A percentile compares a stretch with the other conserved stretches of the same genome.
Evolutionary conservation across 37 sponge, comb jelly and placozoan genomes (phyloP).

Genomic region (Bolinopsis microptera): DNA sequence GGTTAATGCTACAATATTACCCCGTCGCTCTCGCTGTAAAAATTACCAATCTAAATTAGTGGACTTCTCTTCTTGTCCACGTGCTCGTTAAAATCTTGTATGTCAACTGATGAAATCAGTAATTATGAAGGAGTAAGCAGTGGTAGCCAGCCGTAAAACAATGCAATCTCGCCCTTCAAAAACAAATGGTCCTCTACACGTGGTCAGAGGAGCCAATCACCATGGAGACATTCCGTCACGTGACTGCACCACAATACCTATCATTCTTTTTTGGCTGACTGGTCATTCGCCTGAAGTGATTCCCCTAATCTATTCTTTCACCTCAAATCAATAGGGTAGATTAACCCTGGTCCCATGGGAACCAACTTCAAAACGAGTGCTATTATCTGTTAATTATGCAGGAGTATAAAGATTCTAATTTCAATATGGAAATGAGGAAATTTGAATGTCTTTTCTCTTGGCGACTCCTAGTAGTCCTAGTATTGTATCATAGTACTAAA

Average conservation of each 20-base stretch:
- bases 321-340: neutral
- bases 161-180: neutral
- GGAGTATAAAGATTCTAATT: neutral
- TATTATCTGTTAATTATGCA: neutral
- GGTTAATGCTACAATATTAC: slow-evolving; percentile 21
- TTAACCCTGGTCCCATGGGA: neutral
- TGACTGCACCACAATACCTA: neutral
- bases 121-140: slow-evolving; percentile 18
- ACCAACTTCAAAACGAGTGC: neutral
- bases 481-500: too few species aligned
- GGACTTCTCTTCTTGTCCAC: neutral
- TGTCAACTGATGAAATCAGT: neutral
- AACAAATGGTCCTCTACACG: neutral
- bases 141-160: neutral
- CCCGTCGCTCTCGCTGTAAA: neutral
- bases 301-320: neutral
- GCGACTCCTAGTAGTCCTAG: neutral
- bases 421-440: neutral
- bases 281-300: neutral
- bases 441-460: neutral
- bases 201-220: neutral
- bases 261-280: neutral
- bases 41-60: slow-evolving; percentile 11
- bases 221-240: neutral
- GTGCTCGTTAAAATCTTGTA: neutral